Evolutionary conservation across 2,888 invertebrate species (phyloP), one percentile per base, ranked within the genome.

Genomic region (Odontocolon sp.): DNA sequence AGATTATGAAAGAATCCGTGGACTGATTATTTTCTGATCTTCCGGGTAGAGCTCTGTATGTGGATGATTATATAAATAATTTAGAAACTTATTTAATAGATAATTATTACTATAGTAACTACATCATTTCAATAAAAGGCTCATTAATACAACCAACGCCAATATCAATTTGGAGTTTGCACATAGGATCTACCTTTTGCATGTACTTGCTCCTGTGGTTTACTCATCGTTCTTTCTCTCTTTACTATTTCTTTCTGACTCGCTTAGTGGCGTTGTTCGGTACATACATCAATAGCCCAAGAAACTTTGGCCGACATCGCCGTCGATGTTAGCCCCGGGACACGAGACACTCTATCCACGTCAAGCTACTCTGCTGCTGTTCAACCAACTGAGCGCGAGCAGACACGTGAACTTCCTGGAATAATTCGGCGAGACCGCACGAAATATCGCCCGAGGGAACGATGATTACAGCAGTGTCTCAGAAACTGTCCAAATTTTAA

Each of bases 271-370:
- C 26, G 31, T 23, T 11, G 42, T 11, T 42, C 45, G 42, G 21
- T 11, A 23, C 45, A 77, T 71, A 50, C 70, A 56, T 77, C 66
- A 67, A 71, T 56, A 31, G 54, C 71, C 67, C 31, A 45, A 31
- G 61, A 47, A 71, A 71, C 67, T 71, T 77, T 77, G 33, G 76
- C 40, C 59, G 57, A 67, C 67, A 71, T 67, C 61, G 42, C 38
- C 56, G 47, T 40, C 38, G 50, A 67, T 71, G 67, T 71, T 56
- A 56, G 61, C 76, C 71, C 23, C 40, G 21, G 66, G 59, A 61
- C 21, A 54, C 14, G 40, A 57, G 56, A 67, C 61, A 67, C 66
- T 76, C 61, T 63, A 67, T 71, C 71, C 40, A 67, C 50, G 71
- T 76, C 70, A 76, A 66, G 67, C 45, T 45, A 50, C 59, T 11